phyloP scores from a whole-genome alignment of 2,797 vertebrate genomes.

The Tinamus major region DNA sequence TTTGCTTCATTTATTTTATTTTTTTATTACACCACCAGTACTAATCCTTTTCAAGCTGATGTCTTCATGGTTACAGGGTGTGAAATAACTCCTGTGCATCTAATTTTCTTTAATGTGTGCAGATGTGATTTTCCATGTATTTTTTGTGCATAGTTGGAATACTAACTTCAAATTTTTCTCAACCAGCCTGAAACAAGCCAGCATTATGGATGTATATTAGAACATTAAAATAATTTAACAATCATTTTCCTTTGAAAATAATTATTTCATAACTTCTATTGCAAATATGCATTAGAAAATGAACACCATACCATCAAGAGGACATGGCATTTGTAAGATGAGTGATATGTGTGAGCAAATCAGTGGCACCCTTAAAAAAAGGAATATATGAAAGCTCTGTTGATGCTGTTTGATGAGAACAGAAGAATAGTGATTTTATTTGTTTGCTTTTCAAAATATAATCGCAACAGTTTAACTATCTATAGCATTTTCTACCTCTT shows the following conservation, averaged over 20 bases:
- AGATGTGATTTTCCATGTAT: background rate
- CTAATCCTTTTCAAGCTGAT: background rate
- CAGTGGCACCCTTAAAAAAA: background rate
- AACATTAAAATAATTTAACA: background rate
- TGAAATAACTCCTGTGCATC: background rate
- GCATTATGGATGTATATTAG: background rate
- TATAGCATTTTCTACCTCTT: background rate
- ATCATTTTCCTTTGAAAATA: background rate
- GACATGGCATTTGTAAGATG: background rate
- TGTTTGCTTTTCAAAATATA: background rate
- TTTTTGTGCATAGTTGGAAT: background rate
- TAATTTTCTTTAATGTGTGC: background rate
- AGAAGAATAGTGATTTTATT: background rate
- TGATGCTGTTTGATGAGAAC: background rate
- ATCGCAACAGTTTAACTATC: background rate
- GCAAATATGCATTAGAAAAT: background rate
- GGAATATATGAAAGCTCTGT: background rate
- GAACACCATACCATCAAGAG: background rate
- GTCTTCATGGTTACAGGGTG: background rate
- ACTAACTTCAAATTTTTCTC: background rate
- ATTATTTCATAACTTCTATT: background rate
- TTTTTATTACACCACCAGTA: background rate
- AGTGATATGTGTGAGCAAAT: background rate
- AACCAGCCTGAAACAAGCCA: background rate
- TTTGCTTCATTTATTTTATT: accelerated